Evolutionary conservation across 1,140 invertebrate genomes (phyloP).

Genomic region (Protaetia brevitarsis): DNA sequence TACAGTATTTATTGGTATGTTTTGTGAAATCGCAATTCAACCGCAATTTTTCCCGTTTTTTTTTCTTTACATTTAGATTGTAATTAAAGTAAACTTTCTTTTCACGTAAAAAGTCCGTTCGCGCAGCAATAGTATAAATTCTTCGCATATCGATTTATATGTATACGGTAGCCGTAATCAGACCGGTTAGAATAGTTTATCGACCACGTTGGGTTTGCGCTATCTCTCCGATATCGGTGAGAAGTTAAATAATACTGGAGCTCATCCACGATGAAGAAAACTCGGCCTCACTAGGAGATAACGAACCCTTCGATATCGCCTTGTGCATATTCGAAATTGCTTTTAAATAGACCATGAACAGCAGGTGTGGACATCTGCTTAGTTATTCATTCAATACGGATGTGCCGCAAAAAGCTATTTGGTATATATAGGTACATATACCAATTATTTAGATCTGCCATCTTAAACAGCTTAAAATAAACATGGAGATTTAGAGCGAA

Average conservation of each 20-base stretch:
- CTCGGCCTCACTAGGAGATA: neutral
- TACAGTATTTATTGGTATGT: neutral
- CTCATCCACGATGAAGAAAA: neutral
- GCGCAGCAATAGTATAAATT: neutral
- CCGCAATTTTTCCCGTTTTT: neutral
- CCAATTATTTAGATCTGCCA: too few species aligned
- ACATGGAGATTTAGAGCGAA: too few species aligned
- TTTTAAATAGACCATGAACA: constrained; percentile 1
- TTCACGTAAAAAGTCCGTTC: neutral
- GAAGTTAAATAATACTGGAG: constrained; percentile 6
- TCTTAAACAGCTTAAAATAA: too few species aligned
- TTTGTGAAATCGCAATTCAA: neutral
- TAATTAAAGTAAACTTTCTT: constrained; percentile 9
- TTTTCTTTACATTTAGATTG: neutral
- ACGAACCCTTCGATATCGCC: neutral
- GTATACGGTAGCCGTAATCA: constrained; percentile 5
- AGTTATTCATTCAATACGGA: neutral
- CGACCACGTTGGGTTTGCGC: neutral
- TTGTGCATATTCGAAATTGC: constrained; percentile 1
- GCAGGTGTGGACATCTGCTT: neutral
- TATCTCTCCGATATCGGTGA: neutral
- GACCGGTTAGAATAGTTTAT: constrained; percentile 13
- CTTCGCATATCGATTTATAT: constrained; percentile 12
- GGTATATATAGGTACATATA: neutral
- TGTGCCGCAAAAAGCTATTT: neutral